A percentile compares a stretch with the other conserved stretches of the same genome.
phyloP scores from a whole-genome alignment of 2,113 vertebrate species.

The Neogobius melanostomus region DNA sequence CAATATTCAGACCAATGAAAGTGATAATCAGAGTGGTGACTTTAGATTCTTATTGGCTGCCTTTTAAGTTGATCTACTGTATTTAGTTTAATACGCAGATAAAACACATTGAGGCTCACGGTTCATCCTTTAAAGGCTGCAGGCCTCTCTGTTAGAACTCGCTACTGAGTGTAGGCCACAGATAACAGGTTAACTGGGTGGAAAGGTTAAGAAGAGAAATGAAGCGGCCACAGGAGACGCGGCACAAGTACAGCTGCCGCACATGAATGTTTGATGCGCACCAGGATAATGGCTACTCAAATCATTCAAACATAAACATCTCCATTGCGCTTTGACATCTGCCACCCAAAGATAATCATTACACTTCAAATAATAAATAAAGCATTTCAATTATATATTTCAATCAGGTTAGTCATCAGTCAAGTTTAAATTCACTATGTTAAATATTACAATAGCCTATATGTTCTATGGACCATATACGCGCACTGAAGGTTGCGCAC shows the following conservation, averaged over 20 bases:
- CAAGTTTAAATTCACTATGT: slow-evolving; percentile 2
- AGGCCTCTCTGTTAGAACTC: background rate
- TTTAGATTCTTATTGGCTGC: too few relatives aligned
- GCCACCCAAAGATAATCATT: slow-evolving; percentile 85
- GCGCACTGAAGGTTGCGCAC: slow-evolving; percentile 16
- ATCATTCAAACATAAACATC: slow-evolving; percentile 92
- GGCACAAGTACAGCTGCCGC: slow-evolving; percentile 86
- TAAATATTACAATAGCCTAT: background rate
- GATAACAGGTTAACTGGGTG: slow-evolving; percentile 46
- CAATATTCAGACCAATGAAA: too few relatives aligned
- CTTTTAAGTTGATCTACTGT: too few relatives aligned
- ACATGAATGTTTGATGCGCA: slow-evolving; percentile 93
- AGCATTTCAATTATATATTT: slow-evolving; percentile 11
- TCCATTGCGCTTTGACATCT: slow-evolving; percentile 94
- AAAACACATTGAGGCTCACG: too few relatives aligned
- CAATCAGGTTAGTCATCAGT: slow-evolving; percentile 10
- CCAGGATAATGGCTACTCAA: slow-evolving; percentile 87
- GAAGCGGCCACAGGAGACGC: slow-evolving; percentile 52
- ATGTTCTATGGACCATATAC: slow-evolving; percentile 3
- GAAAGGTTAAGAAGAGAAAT: slow-evolving; percentile 49
- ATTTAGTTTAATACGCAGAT: too few relatives aligned
- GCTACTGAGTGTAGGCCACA: slow-evolving; percentile 18
- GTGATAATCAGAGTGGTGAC: too few relatives aligned
- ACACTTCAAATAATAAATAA: slow-evolving; percentile 84
- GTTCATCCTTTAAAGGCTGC: too few relatives aligned